A percentile compares a stretch with the other conserved stretches of the same genome.
phyloP scores from a whole-genome alignment of 2,888 invertebrate species.

The Ceraclea dissimilis region DNA sequence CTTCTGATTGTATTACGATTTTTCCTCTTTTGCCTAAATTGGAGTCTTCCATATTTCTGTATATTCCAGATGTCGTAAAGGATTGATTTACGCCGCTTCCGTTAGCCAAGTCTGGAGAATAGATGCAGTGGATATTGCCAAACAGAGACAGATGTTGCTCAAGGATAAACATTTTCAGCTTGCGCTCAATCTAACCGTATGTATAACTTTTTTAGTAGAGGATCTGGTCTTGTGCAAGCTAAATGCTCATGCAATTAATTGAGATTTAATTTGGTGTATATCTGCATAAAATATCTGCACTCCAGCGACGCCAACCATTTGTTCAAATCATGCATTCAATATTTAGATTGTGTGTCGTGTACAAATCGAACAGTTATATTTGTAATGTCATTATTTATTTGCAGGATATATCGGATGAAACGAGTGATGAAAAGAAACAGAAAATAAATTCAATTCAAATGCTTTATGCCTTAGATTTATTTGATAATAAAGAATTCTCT shows the following conservation, averaged over 20 bases:
- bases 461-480: constrained; percentile 83
- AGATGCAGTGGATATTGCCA: constrained; percentile 68
- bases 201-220: no score
- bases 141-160: constrained; percentile 77
- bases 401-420: constrained; percentile 76
- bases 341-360: no score
- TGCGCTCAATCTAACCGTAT: constrained; percentile 83
- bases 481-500: constrained; percentile 78
- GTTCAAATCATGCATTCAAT: no score
- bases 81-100: constrained; percentile 80
- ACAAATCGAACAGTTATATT: no score
- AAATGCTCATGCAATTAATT: not conserved
- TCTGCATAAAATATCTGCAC: no score
- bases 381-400: no score
- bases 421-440: constrained; percentile 69
- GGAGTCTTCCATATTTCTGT: no score
- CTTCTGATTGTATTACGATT: no score
- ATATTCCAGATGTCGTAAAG: constrained; percentile 55
- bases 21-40: no score
- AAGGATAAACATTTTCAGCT: constrained; percentile 90
- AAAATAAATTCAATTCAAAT: constrained; percentile 85
- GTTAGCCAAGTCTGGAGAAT: constrained; percentile 85
- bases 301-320: no score
- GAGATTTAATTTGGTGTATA: not conserved
- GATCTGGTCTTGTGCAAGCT: no score